Evolutionary conservation across 2,113 vertebrate genomes (phyloP), one percentile per base, ranked within the genome.

Genomic region (Holacanthus passer): DNA sequence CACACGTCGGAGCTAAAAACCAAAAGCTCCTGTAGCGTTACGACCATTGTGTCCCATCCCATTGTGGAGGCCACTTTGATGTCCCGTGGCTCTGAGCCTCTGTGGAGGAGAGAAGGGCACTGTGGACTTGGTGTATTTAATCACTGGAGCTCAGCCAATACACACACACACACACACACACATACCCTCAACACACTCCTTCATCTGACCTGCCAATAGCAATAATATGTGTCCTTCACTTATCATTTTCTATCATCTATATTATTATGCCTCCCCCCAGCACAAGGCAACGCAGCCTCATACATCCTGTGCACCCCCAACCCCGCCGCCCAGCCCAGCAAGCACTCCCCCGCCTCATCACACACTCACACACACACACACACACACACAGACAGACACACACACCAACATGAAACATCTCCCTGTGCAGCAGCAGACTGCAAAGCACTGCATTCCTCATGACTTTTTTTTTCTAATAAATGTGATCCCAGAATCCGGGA

Each of bases 141-240:
- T 82, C 84, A 84, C 78, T 88, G 89, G 90, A 86, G 76, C 83
- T 86, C 75, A 60, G 88, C 91, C 91, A 90, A 73, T 60, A 76
- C 71, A 82, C 73, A 82, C 65, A 82, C 71, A 62, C 71, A 62
- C 70, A 77, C 56, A 66, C 79, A 73, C 29, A 62, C 56, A 74
- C 64, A 82, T 72, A 81, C 62, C 75, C 62, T 45, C 58, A 11
- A 50, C 19, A 55, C 79, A 78, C 88, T 89, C 87, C 82, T 87
- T 88, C 87, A 84, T 87, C 85, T 88, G 89, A 92, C 90, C 92
- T 92, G 89, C 92, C 91, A 93, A 91, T 92, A 91, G 85, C 82
- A 92, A 89, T 93, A 91, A 91, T 92, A 81, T 86, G 87, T 89
- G 88, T 87, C 92, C 93, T 92, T 94, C 92, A 92, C 87, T 93